phyloP scores from a whole-genome alignment of 2,113 vertebrate genomes.

The Lampris incognitus region DNA sequence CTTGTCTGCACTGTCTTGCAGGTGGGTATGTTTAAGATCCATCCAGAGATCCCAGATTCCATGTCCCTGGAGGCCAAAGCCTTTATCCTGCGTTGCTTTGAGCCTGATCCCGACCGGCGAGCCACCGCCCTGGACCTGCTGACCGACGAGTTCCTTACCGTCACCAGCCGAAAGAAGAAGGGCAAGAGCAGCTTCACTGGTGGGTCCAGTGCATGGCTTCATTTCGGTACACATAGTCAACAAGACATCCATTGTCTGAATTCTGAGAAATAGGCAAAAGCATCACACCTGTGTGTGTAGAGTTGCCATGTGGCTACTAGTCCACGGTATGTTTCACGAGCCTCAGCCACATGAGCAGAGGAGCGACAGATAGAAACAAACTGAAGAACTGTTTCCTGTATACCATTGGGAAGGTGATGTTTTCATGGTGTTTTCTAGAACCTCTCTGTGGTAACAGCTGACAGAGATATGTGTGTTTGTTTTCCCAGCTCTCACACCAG shows the following conservation, averaged over 20 bases:
- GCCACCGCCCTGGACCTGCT: conserved; percentile 91
- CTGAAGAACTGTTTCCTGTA: conserved; percentile 3
- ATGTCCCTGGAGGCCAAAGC: conserved; percentile 97
- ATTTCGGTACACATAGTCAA: no score
- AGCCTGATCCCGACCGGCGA: conserved; percentile 94
- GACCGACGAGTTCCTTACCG: conserved; percentile 94
- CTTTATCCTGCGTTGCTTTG: conserved; percentile 95
- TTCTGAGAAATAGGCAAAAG: background rate
- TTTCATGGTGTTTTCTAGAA: conserved; percentile 21
- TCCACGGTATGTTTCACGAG: conserved; percentile 1
- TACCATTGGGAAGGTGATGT: background rate
- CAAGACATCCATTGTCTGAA: background rate
- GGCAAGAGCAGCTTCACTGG: conserved; percentile 89
- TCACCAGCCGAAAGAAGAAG: conserved; percentile 95
- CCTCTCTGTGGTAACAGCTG: conserved; percentile 40
- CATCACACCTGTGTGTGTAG: no score
- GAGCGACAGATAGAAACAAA: background rate
- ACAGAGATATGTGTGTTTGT: conserved; percentile 49
- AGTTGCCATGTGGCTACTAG: no score
- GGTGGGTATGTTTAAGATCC: conserved; percentile 99
- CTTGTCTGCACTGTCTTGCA: conserved; percentile 58
- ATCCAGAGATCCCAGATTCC: conserved; percentile 97
- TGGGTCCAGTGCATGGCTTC: conserved; percentile 56
- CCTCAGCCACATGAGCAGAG: background rate
- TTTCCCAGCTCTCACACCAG: conserved; percentile 87